Evolutionary conservation across 2,797 vertebrate genomes (phyloP), one percentile per base, ranked within the genome.

Genomic region (Pipistrellus kuhlii): DNA sequence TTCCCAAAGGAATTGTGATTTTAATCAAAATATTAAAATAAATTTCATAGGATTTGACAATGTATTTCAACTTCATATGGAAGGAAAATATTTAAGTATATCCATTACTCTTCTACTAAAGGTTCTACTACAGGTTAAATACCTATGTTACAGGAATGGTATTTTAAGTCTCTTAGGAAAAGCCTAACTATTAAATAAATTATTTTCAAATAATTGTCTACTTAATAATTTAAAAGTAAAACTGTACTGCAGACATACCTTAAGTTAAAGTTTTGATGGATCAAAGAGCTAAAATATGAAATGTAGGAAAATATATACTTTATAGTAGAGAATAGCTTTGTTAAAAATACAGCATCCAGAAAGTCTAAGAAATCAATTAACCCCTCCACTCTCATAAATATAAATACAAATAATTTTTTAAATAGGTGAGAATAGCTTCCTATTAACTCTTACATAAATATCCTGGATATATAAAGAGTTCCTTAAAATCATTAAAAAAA

Each of bases 81-180:
- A 81, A 77, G 69, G 59, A 92, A 87, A 81, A 71, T 71, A 75
- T 35, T 80, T 85, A 71, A 96, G n/a, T 64, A 71, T 90, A 85
- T 44, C 6, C 23, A 85, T 72, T 72, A 38, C 3, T n/a, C 14
- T 41, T 91, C 55, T 85, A 88, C 62, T n/a, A 82, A 85, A 93
- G 25, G 8, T n/a, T 30, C 25, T 27, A 59, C 25, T 27, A 13
- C 5, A 59, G 57, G 25, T 59, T 13, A 73, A 84, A 14, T 53
- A 20, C 41, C 84, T 25, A 80, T 51, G 64, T 55, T 75, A 55
- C 1, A 66, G 41, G 15, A 90, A 78, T 75, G 78, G 15, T 10
- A 85, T 72, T 76, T 94, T 20, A 77, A 69, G 41, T 88, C 4
- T 72, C 12, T 78, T 64, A 35, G 41, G 30, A 85, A 88, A 82